A percentile compares a stretch with the other conserved stretches of the same genome.
Conservation (phyloP, 2,113 vertebrate genomes). For the Phaetusa simplex region DNA sequence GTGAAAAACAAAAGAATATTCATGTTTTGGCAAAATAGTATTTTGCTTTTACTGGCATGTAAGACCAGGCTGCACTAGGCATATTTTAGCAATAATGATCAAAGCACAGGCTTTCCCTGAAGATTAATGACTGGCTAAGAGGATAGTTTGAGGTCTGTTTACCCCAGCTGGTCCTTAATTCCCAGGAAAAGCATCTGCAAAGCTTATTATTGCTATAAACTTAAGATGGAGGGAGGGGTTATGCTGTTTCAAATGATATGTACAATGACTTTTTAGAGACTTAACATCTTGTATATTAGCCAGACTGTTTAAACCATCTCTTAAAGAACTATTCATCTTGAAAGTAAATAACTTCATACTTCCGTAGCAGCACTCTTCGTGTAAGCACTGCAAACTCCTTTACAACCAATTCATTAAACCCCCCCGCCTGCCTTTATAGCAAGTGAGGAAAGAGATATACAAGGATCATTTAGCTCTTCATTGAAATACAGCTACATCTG, state of each 20-base stretch:
- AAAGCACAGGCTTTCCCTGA: slow-evolving; percentile 66
- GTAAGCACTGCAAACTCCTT: background rate
- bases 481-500: background rate
- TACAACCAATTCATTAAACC: background rate
- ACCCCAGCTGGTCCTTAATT: slow-evolving; percentile 68
- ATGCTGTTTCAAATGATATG: slow-evolving; percentile 1
- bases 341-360: slow-evolving; percentile 35
- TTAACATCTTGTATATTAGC: slow-evolving; percentile 37
- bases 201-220: slow-evolving; percentile 63
- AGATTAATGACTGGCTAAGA: slow-evolving; percentile 70
- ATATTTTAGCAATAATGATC: slow-evolving; percentile 71
- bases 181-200: slow-evolving; percentile 66
- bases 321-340: slow-evolving; percentile 51
- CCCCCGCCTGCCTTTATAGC: background rate
- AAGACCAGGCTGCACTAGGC: slow-evolving; percentile 28
- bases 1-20: slow-evolving; percentile 48
- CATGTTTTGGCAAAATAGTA: slow-evolving; percentile 56
- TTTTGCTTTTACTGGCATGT: slow-evolving; percentile 52
- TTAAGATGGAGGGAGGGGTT: slow-evolving; percentile 31
- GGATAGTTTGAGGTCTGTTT: slow-evolving; percentile 70
- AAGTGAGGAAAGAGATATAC: background rate
- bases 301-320: slow-evolving; percentile 40
- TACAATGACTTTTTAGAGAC: slow-evolving; percentile 42
- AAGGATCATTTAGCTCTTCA: background rate
- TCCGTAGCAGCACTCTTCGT: background rate